Evolutionary conservation across 2,888 invertebrate species (phyloP), one percentile per base, ranked within the genome.

Genomic region (Hofmannophila pseudospretella): DNA sequence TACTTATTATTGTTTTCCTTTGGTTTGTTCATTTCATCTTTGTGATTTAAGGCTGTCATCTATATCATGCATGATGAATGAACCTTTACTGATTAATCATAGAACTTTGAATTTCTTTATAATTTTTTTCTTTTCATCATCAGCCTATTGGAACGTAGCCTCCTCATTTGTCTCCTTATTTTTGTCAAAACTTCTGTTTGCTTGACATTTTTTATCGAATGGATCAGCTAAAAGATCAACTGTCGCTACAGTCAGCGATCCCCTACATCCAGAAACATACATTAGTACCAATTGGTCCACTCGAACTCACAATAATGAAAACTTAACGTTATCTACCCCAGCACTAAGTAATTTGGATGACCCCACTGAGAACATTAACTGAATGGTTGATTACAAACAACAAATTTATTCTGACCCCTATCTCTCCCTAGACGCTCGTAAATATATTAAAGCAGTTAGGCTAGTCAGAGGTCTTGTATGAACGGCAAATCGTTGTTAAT

Each of bases 241-340:
- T 9, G 29, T 16, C 32, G 8, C 10, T 32, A 10, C 11, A 10
- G n/a, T 16, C 29, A 11, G 29, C 9, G 4, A 30, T 13, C 20
- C 39, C 32, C 41, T 35, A 41, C 39, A 45, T 34, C 23, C 23
- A 41, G 42, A 44, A n/a, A 40, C 49, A 47, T 46, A 49, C 52
- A 40, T 49, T 48, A 47, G 50, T 54, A 55, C 49, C 65, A 76
- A 75, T 71, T 64, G 72, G 43, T 51, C 58, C 68, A 68, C 61
- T 70, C 60, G 60, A 67, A 62, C 54, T 63, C 54, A 73, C 75
- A 71, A 74, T 72, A 79, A 80, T 77, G 79, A 81, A 81, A 82
- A 80, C 78, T 66, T 59, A 63, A 65, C 65, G 59, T 77, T 79
- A 82, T 82, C 79, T 69, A 59, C 73, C 79, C 81, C 45, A 57